Conservation (phyloP, 2,797 vertebrate species). For the Delichon dasypus region DNA sequence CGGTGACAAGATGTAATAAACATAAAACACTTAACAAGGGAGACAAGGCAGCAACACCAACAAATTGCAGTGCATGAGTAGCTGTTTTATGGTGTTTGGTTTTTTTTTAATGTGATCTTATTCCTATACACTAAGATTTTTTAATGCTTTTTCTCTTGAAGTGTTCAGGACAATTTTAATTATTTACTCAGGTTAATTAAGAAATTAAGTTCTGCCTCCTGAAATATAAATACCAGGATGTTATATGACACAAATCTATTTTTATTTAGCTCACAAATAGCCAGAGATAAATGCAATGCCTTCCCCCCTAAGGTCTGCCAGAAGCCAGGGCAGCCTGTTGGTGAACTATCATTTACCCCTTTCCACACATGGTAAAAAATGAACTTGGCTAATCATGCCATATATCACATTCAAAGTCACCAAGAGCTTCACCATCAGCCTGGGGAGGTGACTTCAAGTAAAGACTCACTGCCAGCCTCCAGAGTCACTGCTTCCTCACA, state of each 20-base stretch:
- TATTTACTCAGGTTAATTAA: constrained; percentile 42
- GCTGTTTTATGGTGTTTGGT: background rate
- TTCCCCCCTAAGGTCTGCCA: background rate
- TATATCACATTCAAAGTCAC: background rate
- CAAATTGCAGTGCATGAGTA: background rate
- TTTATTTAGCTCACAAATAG: background rate
- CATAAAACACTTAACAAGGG: constrained; percentile 4
- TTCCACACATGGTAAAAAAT: background rate
- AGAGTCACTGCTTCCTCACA: background rate
- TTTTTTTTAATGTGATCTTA: background rate
- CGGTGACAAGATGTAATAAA: constrained; percentile 53
- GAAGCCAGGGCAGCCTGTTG: background rate
- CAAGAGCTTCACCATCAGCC: background rate
- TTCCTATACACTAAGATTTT: background rate
- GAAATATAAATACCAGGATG: background rate
- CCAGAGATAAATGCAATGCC: background rate
- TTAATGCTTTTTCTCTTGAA: background rate
- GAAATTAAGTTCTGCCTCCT: constrained; percentile 21
- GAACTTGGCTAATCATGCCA: background rate
- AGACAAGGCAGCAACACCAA: background rate
- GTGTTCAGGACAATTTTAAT: constrained; percentile 24
- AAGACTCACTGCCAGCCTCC: background rate
- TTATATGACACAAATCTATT: constrained; percentile 4
- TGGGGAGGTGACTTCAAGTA: background rate
- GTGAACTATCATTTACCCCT: background rate